Evolutionary conservation across 2,888 invertebrate species (phyloP).

Genomic region (Lissocephala sabroskyi): DNA sequence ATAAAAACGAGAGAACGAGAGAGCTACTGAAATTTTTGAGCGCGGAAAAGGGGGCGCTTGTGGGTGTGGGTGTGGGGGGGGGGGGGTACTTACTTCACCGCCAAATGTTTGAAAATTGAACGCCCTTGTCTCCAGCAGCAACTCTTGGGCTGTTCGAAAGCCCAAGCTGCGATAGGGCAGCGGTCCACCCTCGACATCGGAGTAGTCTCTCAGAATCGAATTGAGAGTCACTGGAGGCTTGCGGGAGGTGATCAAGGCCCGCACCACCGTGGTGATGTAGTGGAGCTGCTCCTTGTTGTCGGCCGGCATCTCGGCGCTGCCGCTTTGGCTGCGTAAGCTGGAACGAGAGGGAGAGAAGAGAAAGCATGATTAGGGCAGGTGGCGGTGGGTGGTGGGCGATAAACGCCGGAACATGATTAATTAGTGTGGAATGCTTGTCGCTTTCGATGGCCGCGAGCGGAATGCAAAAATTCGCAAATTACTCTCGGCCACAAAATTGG

Average conservation of each 20-base stretch:
- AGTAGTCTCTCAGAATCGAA: conserved; percentile 76
- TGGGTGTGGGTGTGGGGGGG: neutral
- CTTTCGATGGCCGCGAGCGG: neutral
- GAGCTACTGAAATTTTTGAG: too few relatives aligned
- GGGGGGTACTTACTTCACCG: conserved; percentile 27
- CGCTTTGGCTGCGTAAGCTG: neutral
- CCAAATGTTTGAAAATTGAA: conserved; percentile 71
- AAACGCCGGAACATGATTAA: conserved; percentile 1
- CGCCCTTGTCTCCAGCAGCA: conserved; percentile 77
- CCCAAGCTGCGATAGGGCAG: conserved; percentile 79
- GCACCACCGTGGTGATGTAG: conserved; percentile 54
- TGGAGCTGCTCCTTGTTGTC: conserved; percentile 43
- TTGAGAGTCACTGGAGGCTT: conserved; percentile 62
- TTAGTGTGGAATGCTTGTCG: conserved; percentile 1
- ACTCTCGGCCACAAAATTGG: conserved; percentile 11
- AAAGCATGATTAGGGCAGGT: too few relatives aligned
- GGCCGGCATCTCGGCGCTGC: conserved; percentile 14
- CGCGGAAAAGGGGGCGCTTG: too few relatives aligned
- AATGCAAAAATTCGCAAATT: conserved; percentile 22
- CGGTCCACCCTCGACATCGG: conserved; percentile 76
- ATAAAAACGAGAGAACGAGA: too few relatives aligned
- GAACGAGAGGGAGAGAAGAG: neutral
- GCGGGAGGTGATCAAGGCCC: conserved; percentile 64
- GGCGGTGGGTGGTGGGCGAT: neutral
- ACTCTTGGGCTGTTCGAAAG: conserved; percentile 75